Evolutionary conservation across 2,888 invertebrate species (phyloP), one percentile per base, ranked within the genome.

Genomic region (Sinodicranocentrus sp.): DNA sequence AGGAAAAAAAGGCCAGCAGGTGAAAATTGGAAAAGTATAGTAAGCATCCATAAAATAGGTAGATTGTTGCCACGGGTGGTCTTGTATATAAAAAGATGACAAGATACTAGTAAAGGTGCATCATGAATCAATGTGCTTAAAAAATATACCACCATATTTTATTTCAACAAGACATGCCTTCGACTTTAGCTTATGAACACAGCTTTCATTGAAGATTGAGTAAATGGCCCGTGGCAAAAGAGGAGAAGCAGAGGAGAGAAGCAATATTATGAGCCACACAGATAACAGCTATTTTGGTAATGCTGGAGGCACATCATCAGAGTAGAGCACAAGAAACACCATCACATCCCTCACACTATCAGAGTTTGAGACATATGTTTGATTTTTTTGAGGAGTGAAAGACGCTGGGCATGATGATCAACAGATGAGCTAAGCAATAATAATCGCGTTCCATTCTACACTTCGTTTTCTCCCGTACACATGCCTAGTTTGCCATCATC

Each of bases 371-470:
- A 23, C 57, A 57, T 57, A 57, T 57, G 57, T 57, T 57, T 19
- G 57, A 21, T 57, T 57, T 57, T 23, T 48, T 17, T 17, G 5
- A 3, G 48, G 3, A 13, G 48, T 15, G n/a, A 48, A 48, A 17
- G 15, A 61, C 1, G 5, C 15, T 21, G 19, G n/a, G 5, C 10
- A 28, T 28, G 63, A 65, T 21, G 65, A 65, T 65, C 65, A 65
- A 39, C 43, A 65, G 23, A 39, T 65, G 65, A 65, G 43, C 10
- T 17, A 54, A n/a, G n/a, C n/a, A n/a, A n/a, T n/a, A n/a, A n/a
- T n/a, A n/a, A n/a, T n/a, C n/a, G n/a, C n/a, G n/a, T n/a, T n/a
- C n/a, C n/a, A 44, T 44, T 3, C n/a, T 44, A 1, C 8, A n/a
- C 44, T n/a, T 44, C n/a, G 44, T 44, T 44, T n/a, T 44, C 44